These are phyloP conservation scores for Aphodius sticticus DNA, from an alignment of 2,888 invertebrate genomes.

Conservation along the genomic window DNA sequence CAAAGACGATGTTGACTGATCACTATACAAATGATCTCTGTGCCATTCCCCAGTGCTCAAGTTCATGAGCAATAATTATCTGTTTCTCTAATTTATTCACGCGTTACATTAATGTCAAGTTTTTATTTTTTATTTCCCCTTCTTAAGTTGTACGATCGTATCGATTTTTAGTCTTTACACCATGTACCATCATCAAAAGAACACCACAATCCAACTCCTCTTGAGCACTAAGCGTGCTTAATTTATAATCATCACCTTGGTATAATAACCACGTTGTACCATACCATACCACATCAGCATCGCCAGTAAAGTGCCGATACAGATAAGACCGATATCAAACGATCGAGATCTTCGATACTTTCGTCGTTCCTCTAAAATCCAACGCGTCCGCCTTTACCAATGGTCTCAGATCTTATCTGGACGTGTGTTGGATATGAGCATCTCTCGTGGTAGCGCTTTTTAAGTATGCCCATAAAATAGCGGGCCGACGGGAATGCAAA, in stretches of 20 bases:
- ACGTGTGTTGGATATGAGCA: conserved; percentile 37
- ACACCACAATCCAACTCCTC: background rate
- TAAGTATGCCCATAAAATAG: conserved; percentile 42
- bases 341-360: background rate
- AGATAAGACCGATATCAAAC: background rate
- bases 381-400: background rate
- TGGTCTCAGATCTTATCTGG: conserved; percentile 41
- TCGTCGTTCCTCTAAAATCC: conserved; percentile 8
- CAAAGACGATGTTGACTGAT: too few species aligned
- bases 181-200: background rate
- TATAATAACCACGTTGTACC: background rate
- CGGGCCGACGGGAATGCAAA: conserved; percentile 19
- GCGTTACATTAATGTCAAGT: too few species aligned
- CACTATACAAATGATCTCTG: too few species aligned
- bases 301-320: background rate
- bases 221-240: background rate
- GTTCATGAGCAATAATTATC: too few species aligned
- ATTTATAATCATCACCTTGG: conserved; percentile 4
- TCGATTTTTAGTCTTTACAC: background rate
- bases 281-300: background rate
- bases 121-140: too few species aligned
- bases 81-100: too few species aligned
- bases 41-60: too few species aligned
- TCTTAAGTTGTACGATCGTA: too few species aligned
- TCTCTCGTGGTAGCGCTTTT: conserved; percentile 43